Base-by-base conservation (phyloP, 2,888 invertebrate genomes). In the Melanotus villosus region DNA sequence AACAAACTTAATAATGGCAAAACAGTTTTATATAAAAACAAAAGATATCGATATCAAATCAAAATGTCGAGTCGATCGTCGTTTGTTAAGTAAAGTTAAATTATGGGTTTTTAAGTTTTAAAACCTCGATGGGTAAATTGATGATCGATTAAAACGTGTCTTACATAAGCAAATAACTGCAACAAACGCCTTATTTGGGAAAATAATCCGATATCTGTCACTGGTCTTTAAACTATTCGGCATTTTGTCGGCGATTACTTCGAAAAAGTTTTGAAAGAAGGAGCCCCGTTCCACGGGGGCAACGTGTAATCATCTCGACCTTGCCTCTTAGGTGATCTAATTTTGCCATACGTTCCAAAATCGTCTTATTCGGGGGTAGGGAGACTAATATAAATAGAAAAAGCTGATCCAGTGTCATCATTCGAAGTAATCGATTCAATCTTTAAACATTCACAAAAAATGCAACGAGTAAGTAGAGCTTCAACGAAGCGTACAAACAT, bases 281-380 rank as follows among this genome's bases (percentile, higher is more conserved):
- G 16, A 41, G 16, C 9, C 21, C 2, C n/a, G 18, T 18, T 41
- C 41, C 41, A 41, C 7, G 47, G 14, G 47, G 21, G n/a, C n/a
- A n/a, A n/a, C 23, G 26, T 23, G 26, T 56, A 65, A 68, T 63
- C 65, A 52, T 68, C 64, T 58, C 74, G 78, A 77, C 79, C 79
- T 79, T 79, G 77, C 75, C 77, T 75, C 74, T 69, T 71, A 73
- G 74, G 70, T 77, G 76, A 76, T 78, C 76, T 74, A 68, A 68
- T 77, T 77, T 73, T 74, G 68, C 75, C 74, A 74, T 75, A 73
- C 73, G 58, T 69, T 73, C 60, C 73, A 75, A 76, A 77, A 76
- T 71, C 69, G 38, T 58, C 34, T 65, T 52, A 41, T 38, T 36
- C 18, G 52, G 56, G 52, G 38, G 66, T 21, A 54, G 72, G 71